These are phyloP conservation scores for Cyphomyrus discorhynchus DNA, from an alignment of 2,113 vertebrate genomes.

Conservation along the genomic window DNA sequence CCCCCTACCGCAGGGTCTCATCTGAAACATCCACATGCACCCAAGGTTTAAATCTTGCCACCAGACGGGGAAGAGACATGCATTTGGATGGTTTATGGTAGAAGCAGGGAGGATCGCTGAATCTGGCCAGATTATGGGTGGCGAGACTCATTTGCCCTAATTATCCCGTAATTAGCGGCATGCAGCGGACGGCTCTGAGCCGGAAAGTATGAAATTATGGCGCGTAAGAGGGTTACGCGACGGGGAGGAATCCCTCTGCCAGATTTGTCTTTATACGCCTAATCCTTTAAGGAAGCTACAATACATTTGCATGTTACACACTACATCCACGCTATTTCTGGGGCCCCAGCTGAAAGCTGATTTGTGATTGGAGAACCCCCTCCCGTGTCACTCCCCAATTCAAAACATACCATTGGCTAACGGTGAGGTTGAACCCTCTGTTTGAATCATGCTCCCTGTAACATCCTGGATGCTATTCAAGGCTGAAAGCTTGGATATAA, in stretches of 20 bases:
- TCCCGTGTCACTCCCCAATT: background rate
- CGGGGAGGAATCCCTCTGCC: background rate
- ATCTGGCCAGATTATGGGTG: background rate
- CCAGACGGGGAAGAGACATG: background rate
- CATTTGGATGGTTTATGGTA: background rate
- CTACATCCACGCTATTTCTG: background rate
- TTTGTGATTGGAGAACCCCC: background rate
- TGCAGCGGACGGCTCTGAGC: background rate
- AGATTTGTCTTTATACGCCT: background rate
- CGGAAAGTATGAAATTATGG: background rate
- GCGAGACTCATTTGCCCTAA: background rate
- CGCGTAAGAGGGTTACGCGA: background rate
- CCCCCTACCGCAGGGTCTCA: background rate
- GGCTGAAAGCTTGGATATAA: background rate
- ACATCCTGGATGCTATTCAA: background rate
- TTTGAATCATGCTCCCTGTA: background rate
- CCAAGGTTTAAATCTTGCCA: background rate
- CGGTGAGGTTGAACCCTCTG: background rate
- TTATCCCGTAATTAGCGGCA: conserved; percentile 12
- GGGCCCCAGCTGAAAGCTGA: background rate
- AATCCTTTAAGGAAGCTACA: background rate
- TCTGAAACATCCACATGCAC: background rate
- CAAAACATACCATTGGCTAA: background rate
- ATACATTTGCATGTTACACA: background rate
- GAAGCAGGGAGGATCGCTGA: background rate